Percentiles rank a stretch among this genome's conserved stretches.
phyloP scores from a whole-genome alignment of 1,140 invertebrate genomes.

The Ips nitidus region DNA sequence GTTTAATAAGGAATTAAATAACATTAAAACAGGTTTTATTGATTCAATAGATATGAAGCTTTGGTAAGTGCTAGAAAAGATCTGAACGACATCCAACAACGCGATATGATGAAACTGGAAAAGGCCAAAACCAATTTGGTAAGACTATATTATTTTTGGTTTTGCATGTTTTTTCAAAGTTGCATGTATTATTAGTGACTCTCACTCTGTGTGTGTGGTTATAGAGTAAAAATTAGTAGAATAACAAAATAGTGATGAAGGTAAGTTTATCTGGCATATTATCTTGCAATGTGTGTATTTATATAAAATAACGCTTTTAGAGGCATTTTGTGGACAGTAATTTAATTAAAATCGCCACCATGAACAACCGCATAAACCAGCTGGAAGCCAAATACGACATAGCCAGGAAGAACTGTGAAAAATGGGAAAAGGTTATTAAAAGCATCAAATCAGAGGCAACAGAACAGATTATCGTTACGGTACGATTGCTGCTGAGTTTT shows the following conservation, averaged over 20 bases:
- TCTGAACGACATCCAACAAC: constrained; percentile 27
- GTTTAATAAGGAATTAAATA: not conserved
- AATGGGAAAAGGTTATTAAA: constrained; percentile 33
- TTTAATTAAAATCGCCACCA: constrained; percentile 18
- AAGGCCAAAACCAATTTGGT: constrained; percentile 33
- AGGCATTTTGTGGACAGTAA: constrained; percentile 6
- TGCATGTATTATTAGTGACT: not conserved
- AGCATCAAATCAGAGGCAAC: constrained; percentile 2
- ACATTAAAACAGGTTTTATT: not conserved
- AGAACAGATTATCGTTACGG: constrained; percentile 9
- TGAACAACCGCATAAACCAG: constrained; percentile 21
- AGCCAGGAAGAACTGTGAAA: constrained; percentile 15
- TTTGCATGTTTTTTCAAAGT: not conserved
- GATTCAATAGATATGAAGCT: constrained; percentile 33
- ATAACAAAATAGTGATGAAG: too few species aligned
- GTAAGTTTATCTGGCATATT: too few species aligned
- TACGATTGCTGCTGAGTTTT: constrained; percentile 5
- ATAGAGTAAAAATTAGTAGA: not conserved
- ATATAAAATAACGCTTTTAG: constrained; percentile 1
- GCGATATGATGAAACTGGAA: constrained; percentile 27
- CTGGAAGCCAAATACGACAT: constrained; percentile 30
- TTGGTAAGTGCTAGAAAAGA: constrained; percentile 29
- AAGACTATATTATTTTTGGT: constrained; percentile 2
- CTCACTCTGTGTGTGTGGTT: not conserved
- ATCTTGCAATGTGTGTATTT: too few species aligned